Evolutionary conservation across 2,797 vertebrate genomes (phyloP).

Genomic region (Melanotaenia trifasciata): DNA sequence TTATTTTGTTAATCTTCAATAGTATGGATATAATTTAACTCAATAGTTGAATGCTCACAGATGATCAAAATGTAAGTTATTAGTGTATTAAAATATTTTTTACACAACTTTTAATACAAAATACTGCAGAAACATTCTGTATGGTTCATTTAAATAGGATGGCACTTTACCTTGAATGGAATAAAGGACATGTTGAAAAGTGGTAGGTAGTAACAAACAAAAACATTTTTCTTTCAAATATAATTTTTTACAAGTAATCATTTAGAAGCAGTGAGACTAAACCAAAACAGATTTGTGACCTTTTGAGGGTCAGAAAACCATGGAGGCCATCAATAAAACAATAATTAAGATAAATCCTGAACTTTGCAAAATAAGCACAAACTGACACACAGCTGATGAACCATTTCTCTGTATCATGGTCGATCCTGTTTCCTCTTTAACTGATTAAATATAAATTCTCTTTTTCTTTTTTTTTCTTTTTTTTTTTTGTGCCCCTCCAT

Average conservation of each 20-base stretch:
- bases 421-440: neutral
- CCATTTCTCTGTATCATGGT: neutral
- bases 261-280: constrained; percentile 23
- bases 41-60: no score
- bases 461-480: neutral
- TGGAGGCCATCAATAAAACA: constrained; percentile 11
- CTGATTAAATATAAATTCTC: neutral
- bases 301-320: constrained; percentile 40
- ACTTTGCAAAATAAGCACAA: constrained; percentile 39
- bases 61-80: neutral
- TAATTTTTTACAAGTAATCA: constrained; percentile 20
- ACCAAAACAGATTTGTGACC: constrained; percentile 38
- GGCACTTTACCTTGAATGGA: no score
- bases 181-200: constrained; percentile 18
- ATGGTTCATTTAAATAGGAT: neutral
- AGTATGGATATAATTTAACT: no score
- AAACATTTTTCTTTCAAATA: constrained; percentile 14
- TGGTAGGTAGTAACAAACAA: constrained; percentile 9
- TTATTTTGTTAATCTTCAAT: neutral
- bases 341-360: constrained; percentile 47
- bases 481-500: neutral
- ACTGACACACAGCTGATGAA: constrained; percentile 19
- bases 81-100: neutral
- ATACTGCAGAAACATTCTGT: neutral
- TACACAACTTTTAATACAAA: neutral